Percentiles rank a stretch among this genome's conserved stretches.
Conservation (phyloP, 2,888 invertebrate genomes). For the Luffia ferchaultella region DNA sequence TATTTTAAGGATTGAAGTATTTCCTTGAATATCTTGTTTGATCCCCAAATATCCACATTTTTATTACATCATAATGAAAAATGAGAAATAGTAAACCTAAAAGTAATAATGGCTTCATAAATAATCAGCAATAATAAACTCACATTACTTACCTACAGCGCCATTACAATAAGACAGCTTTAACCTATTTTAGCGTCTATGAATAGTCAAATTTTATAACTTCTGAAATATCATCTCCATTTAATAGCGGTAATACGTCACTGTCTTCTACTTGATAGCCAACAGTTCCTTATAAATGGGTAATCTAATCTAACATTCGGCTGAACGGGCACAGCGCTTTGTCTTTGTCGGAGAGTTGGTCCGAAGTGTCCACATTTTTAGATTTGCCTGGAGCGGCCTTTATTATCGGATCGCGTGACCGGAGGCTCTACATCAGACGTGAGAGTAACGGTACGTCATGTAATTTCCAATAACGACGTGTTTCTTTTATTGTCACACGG, state of each 20-base stretch:
- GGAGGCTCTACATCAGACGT: conserved; percentile 39
- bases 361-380: conserved; percentile 40
- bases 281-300: neutral
- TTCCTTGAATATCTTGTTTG: too few species aligned
- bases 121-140: too few species aligned
- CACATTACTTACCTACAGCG: too few species aligned
- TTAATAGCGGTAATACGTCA: neutral
- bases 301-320: neutral
- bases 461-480: conserved; percentile 58
- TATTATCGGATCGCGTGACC: conserved; percentile 55
- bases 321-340: neutral
- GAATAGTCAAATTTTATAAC: neutral
- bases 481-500: conserved; percentile 51
- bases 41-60: too few species aligned
- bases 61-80: too few species aligned
- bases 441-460: conserved; percentile 49
- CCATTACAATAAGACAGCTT: too few species aligned
- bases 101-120: too few species aligned
- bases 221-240: neutral
- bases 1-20: too few species aligned
- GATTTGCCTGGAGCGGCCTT: conserved; percentile 34
- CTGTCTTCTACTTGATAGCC: neutral
- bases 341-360: conserved; percentile 9
- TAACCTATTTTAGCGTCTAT: too few species aligned
- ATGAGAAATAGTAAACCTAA: too few species aligned